Percentiles rank a stretch among this genome's conserved stretches.
phyloP scores from a whole-genome alignment of 2,797 vertebrate species.

The Falco columbarius region DNA sequence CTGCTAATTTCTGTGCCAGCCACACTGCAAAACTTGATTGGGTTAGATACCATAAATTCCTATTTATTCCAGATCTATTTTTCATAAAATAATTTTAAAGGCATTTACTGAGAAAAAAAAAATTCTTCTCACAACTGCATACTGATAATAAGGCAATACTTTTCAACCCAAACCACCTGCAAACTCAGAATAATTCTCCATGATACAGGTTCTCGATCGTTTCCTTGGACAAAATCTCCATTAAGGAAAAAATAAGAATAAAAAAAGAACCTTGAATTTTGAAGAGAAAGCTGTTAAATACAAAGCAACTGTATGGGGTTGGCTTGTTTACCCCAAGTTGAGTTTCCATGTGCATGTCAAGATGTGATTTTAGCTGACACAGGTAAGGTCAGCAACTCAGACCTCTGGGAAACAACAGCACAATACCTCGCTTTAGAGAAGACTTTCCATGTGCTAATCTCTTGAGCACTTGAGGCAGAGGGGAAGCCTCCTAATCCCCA shows the following conservation, averaged over 20 bases:
- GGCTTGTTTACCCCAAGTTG: background rate
- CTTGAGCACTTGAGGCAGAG: background rate
- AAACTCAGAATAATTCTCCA: background rate
- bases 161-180: background rate
- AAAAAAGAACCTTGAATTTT: background rate
- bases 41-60: background rate
- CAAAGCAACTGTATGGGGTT: background rate
- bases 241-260: background rate
- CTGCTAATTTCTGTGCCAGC: background rate
- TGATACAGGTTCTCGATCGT: background rate
- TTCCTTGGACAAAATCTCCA: background rate
- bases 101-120: background rate
- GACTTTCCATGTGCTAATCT: constrained; percentile 32
- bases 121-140: background rate
- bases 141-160: background rate
- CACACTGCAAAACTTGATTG: background rate
- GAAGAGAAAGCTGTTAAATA: background rate
- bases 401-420: background rate
- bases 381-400: background rate
- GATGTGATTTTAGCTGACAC: background rate
- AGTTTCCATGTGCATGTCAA: background rate
- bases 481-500: background rate
- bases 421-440: background rate
- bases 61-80: background rate
- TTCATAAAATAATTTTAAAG: background rate